These are phyloP conservation scores for Misgurnus mizolepis DNA, from an alignment of 2,113 vertebrate genomes.

Conservation along the genomic window DNA sequence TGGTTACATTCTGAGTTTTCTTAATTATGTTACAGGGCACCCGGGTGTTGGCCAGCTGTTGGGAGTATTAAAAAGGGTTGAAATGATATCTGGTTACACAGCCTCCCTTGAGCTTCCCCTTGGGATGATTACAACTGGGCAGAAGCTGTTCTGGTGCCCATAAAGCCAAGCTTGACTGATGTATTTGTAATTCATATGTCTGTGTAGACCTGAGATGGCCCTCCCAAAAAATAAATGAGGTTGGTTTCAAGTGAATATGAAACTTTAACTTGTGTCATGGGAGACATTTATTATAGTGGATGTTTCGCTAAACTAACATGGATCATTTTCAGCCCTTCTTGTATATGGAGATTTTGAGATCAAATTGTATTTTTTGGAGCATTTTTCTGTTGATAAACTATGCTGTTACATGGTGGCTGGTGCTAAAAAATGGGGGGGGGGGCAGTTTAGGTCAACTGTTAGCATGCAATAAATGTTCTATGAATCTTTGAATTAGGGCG, in stretches of 20 bases:
- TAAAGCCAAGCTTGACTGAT: constrained; percentile 55
- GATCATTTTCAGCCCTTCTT: constrained; percentile 1
- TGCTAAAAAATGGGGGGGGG: too few species aligned
- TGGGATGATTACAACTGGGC: constrained; percentile 22
- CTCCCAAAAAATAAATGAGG: constrained; percentile 63
- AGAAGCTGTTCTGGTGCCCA: constrained; percentile 28
- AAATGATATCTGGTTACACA: constrained; percentile 61
- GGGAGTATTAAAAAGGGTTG: constrained; percentile 41
- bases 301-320: constrained; percentile 5
- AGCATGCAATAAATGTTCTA: too few species aligned
- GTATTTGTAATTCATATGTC: constrained; percentile 63
- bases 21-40: constrained; percentile 77
- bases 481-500: too few species aligned
- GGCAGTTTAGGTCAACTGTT: too few species aligned
- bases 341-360: not conserved
- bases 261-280: constrained; percentile 57
- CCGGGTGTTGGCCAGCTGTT: constrained; percentile 65
- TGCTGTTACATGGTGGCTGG: not conserved
- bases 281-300: constrained; percentile 54
- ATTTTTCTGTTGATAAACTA: not conserved
- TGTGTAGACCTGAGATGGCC: constrained; percentile 47
- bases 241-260: constrained; percentile 58
- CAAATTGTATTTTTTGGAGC: not conserved
- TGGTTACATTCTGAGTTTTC: constrained; percentile 77
- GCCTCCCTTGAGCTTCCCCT: constrained; percentile 44